Conservation (phyloP, 2,113 vertebrate genomes). For the Plectropomus leopardus region DNA sequence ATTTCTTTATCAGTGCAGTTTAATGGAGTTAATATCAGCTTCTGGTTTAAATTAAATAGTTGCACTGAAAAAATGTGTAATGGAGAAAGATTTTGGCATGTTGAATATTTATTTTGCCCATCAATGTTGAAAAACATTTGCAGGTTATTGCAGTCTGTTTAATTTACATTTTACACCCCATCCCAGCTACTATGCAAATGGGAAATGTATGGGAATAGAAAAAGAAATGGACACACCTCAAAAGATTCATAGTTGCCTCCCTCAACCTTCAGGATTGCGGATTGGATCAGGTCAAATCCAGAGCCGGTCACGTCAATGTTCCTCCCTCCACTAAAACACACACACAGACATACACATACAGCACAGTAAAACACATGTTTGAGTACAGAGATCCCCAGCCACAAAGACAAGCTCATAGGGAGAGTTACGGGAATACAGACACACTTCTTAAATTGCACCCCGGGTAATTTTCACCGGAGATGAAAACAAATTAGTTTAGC, state of each 20-base stretch:
- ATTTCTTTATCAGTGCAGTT: no score
- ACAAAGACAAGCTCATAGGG: conserved; percentile 24
- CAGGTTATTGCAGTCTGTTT: no score
- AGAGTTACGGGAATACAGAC: conserved; percentile 26
- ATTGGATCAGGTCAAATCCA: conserved; percentile 92
- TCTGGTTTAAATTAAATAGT: no score
- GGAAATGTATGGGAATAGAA: conserved; percentile 6
- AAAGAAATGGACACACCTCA: conserved; percentile 54
- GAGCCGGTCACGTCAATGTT: conserved; percentile 90
- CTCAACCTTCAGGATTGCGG: conserved; percentile 85
- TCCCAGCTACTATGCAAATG: no score
- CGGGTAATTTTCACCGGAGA: conserved; percentile 50
- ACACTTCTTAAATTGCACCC: conserved; percentile 41
- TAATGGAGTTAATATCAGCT: no score
- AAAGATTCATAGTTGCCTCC: conserved; percentile 41
- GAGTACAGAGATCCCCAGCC: conserved; percentile 2
- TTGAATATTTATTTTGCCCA: no score
- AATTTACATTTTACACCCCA: no score
- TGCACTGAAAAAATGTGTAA: no score
- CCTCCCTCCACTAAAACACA: conserved; percentile 90
- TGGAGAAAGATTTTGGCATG: no score
- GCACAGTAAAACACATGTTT: not conserved
- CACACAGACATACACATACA: not conserved
- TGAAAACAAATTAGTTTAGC: conserved; percentile 63
- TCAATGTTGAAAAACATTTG: no score